A percentile compares a stretch with the other conserved stretches of the same genome.
Conservation (phyloP, 2,797 vertebrate species). For the Catharus ustulatus region DNA sequence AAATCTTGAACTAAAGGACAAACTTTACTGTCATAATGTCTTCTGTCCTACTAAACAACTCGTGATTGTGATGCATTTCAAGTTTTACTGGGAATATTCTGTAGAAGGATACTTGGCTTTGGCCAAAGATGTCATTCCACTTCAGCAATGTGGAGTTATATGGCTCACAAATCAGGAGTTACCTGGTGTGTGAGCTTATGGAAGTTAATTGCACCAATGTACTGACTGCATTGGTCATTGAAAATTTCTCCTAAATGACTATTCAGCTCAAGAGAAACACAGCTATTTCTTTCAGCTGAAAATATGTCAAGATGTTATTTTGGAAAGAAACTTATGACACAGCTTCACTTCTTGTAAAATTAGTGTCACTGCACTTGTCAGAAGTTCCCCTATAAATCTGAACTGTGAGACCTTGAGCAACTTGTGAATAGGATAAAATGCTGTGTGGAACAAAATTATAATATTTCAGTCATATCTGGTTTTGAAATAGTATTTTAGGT, state of each 20-base stretch:
- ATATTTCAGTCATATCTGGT: not conserved
- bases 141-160: not conserved
- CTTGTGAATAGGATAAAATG: not conserved
- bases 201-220: not conserved
- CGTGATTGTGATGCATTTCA: not conserved
- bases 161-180: not conserved
- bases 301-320: slow-evolving; percentile 18
- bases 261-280: not conserved
- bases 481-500: not conserved
- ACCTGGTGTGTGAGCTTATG: not conserved
- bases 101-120: not conserved
- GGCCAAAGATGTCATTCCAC: not conserved
- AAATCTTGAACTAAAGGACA: not conserved
- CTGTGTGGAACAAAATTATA: not conserved
- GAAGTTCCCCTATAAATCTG: slow-evolving; percentile 16
- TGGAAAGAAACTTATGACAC: slow-evolving; percentile 22
- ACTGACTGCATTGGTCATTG: not conserved
- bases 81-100: not conserved
- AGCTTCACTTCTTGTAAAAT: slow-evolving; percentile 7
- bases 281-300: slow-evolving; percentile 21
- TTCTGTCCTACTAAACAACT: not conserved
- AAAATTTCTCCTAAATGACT: not conserved
- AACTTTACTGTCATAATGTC: not conserved
- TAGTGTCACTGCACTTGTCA: slow-evolving; percentile 15
- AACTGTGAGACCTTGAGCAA: slow-evolving; percentile 1